Conservation (phyloP, 2,113 vertebrate species). For the Acrocephalus arundinaceus region DNA sequence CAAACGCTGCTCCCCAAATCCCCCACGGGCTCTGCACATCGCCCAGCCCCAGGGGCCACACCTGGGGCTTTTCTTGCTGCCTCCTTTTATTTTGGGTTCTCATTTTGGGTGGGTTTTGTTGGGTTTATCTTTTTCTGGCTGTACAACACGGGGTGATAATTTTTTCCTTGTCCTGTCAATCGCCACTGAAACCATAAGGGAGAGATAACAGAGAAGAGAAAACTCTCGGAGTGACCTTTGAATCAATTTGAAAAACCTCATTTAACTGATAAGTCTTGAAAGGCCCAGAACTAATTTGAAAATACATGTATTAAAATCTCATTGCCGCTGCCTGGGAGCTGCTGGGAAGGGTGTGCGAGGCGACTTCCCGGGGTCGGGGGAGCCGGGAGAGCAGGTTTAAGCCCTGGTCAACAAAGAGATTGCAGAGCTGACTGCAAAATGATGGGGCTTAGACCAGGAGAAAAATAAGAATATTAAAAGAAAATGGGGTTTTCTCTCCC, state of each 20-base stretch:
- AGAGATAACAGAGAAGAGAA: conserved; percentile 60
- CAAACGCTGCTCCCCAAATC: neutral
- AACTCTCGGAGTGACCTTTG: conserved; percentile 70
- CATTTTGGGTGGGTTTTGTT: neutral
- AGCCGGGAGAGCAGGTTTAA: conserved; percentile 32
- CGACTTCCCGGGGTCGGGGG: conserved; percentile 13
- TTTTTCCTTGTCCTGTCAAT: neutral
- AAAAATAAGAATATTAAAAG: neutral
- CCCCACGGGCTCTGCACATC: neutral
- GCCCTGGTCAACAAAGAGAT: conserved; percentile 53
- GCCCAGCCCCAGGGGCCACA: fast-evolving
- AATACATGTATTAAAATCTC: conserved; percentile 76
- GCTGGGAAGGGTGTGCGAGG: conserved; percentile 29
- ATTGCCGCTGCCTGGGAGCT: conserved; percentile 52
- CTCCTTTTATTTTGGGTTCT: neutral
- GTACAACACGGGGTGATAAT: neutral
- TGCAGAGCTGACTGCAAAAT: neutral
- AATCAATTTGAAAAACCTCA: conserved; percentile 66
- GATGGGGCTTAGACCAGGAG: neutral
- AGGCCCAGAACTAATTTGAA: conserved; percentile 75
- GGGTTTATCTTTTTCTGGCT: neutral
- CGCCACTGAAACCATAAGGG: conserved; percentile 54
- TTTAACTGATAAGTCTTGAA: conserved; percentile 78
- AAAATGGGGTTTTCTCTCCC: neutral
- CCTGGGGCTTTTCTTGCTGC: neutral